A percentile compares a stretch with the other conserved stretches of the same genome.
These are phyloP conservation scores for Tenthredo notha DNA, from an alignment of 2,888 invertebrate species.

Conservation along the genomic window DNA sequence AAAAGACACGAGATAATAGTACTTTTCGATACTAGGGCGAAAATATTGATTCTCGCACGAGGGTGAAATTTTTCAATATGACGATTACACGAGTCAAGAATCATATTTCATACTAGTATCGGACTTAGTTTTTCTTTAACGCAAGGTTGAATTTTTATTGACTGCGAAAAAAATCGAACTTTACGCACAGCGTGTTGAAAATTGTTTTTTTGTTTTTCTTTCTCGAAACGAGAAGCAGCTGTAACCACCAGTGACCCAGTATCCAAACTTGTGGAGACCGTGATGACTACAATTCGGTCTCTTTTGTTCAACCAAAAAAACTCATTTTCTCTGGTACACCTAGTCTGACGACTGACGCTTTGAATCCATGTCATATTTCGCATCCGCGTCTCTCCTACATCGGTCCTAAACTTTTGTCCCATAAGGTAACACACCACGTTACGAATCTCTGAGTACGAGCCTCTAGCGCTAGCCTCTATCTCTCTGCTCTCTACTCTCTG, in stretches of 20 bases:
- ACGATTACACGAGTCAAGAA: no score
- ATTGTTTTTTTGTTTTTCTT: background rate
- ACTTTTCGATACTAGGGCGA: no score
- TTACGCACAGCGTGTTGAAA: no score
- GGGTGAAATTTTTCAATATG: no score
- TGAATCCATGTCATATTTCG: background rate
- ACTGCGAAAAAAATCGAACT: no score
- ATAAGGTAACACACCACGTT: background rate
- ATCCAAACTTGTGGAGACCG: background rate
- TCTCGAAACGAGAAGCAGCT: background rate
- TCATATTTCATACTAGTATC: no score
- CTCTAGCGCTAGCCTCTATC: background rate
- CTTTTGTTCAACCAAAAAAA: constrained; percentile 52
- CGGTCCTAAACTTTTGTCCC: constrained; percentile 46
- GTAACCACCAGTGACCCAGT: constrained; percentile 33
- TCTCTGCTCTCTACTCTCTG: background rate
- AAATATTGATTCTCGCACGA: no score
- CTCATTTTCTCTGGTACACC: constrained; percentile 41
- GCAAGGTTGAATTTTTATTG: no score
- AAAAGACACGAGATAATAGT: no score
- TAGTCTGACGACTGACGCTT: background rate
- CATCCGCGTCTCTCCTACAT: background rate
- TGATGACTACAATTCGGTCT: background rate
- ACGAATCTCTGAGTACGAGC: background rate
- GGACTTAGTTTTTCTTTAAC: no score